Conservation (phyloP, 2,113 vertebrate species). For the Benitochromis conjunctus region DNA sequence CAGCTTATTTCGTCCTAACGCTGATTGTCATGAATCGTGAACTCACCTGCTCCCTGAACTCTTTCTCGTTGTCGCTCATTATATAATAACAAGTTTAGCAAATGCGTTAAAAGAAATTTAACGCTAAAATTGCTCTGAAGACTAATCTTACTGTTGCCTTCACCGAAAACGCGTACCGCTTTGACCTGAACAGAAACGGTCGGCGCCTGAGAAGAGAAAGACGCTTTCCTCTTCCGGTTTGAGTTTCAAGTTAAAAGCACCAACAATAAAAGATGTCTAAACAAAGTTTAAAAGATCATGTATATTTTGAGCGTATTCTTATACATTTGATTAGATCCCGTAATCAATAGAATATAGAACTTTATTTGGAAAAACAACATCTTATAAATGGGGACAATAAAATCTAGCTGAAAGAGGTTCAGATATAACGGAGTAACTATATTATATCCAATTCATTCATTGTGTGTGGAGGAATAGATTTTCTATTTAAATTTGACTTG, state of each 20-base stretch:
- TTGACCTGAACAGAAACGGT: not conserved
- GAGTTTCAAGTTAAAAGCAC: not conserved
- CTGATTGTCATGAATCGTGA: not conserved
- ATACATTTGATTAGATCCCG: not conserved
- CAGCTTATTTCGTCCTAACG: not conserved
- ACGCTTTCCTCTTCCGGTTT: not conserved
- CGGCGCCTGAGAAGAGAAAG: not conserved
- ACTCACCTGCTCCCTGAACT: conserved; percentile 70
- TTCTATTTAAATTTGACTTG: not conserved
- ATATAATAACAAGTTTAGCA: not conserved
- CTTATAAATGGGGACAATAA: not conserved
- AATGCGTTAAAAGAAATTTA: not conserved
- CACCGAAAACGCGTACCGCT: not conserved
- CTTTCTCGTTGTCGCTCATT: conserved; percentile 72
- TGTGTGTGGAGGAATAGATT: not conserved
- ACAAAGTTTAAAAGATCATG: not conserved
- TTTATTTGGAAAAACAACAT: not conserved
- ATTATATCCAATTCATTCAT: not conserved
- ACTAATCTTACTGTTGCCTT: not conserved
- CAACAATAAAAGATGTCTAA: not conserved
- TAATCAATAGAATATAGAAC: not conserved
- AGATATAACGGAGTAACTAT: not conserved
- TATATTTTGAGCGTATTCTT: not conserved
- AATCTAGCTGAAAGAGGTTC: not conserved
- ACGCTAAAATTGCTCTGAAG: not conserved